Evolutionary conservation across 2,113 vertebrate species (phyloP).

Genomic region (Corvus hawaiiensis): DNA sequence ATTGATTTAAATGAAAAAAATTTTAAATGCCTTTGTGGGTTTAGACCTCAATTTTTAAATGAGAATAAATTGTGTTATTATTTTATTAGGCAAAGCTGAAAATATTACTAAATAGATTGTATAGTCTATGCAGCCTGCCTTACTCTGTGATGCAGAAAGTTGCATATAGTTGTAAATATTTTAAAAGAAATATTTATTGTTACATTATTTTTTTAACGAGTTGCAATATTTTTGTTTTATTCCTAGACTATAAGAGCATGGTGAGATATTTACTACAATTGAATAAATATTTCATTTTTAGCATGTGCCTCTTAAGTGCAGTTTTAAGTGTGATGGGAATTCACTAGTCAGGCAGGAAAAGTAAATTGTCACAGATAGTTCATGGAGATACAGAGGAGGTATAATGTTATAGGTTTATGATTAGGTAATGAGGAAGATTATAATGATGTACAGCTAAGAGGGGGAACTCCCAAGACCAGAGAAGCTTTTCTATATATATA

Average conservation of each 20-base stretch:
- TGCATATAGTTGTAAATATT: not conserved
- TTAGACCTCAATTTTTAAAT: not conserved
- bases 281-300: constrained; percentile 1
- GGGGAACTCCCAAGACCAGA: not conserved
- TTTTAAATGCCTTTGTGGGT: not conserved
- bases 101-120: not conserved
- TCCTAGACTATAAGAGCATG: not conserved
- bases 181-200: not conserved
- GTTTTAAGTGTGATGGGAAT: not conserved
- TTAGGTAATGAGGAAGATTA: not conserved
- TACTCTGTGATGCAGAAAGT: not conserved
- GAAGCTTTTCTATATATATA: not conserved
- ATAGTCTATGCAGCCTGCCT: not conserved
- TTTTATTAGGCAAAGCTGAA: not conserved
- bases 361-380: not conserved
- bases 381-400: not conserved
- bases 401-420: not conserved
- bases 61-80: not conserved
- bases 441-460: not conserved
- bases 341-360: not conserved
- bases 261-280: not conserved
- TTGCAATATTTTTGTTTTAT: not conserved
- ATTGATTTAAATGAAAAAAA: not conserved
- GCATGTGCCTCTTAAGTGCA: not conserved
- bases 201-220: not conserved